These are phyloP conservation scores for Bombus terrestris DNA, from an alignment of 1,140 invertebrate genomes.

Conservation along the genomic window DNA sequence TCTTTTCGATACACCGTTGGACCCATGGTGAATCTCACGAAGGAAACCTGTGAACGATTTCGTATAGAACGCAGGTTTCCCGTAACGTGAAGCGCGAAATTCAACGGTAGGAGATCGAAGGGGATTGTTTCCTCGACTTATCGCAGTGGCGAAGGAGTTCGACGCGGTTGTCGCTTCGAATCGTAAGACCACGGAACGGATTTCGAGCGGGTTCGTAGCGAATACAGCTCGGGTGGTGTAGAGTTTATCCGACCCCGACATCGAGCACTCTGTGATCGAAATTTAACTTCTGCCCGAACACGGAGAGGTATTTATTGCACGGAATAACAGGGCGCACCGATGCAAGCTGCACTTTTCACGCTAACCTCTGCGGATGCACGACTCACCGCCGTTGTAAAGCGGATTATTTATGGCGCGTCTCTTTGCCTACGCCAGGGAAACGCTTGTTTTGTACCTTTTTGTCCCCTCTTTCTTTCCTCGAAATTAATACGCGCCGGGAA, in stretches of 20 bases:
- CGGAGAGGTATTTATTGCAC: constrained; percentile 49
- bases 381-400: constrained; percentile 50
- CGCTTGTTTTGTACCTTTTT: constrained; percentile 11
- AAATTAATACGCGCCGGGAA: neutral
- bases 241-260: neutral
- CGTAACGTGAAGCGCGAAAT: no score
- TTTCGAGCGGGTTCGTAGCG: neutral
- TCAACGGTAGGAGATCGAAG: neutral
- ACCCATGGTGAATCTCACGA: no score
- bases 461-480: neutral
- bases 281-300: constrained; percentile 25
- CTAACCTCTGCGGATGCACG: constrained; percentile 44
- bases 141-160: neutral
- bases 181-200: neutral
- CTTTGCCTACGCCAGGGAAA: neutral
- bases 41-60: no score
- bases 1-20: no score
- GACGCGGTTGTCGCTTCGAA: neutral
- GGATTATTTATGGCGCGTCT: constrained; percentile 55
- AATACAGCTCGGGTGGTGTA: neutral
- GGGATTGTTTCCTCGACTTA: neutral
- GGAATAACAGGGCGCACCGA: constrained; percentile 48
- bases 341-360: constrained; percentile 43
- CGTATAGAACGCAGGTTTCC: no score
- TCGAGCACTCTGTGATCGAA: constrained; percentile 37